Evolutionary conservation across 2,113 vertebrate species (phyloP).

Genomic region (Anarhynchus alexandrinus): DNA sequence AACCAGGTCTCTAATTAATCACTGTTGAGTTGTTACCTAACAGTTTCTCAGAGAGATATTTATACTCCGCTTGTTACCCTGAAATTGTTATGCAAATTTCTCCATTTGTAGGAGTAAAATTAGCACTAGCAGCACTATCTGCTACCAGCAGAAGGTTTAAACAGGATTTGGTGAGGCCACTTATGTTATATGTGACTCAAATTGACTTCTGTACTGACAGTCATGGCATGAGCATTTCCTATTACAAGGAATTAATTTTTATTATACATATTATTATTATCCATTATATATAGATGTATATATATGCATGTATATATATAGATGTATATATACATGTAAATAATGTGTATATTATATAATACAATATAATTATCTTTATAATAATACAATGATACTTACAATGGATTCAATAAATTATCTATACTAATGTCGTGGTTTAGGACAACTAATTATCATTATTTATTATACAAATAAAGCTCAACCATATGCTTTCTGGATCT

Average conservation of each 20-base stretch:
- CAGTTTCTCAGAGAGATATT: not conserved
- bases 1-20: constrained; percentile 22
- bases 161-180: not conserved
- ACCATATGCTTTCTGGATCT: not conserved
- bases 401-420: not conserved
- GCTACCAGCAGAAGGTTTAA: not conserved
- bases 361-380: not conserved
- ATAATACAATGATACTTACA: not conserved
- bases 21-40: not conserved
- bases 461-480: not conserved
- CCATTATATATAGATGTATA: not conserved
- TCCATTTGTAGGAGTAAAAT: not conserved
- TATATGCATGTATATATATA: too few relatives aligned
- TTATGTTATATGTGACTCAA: not conserved
- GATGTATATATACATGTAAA: not conserved
- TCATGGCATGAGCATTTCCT: not conserved
- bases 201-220: not conserved
- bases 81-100: constrained; percentile 6
- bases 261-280: not conserved
- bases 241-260: not conserved
- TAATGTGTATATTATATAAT: not conserved
- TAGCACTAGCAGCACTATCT: not conserved
- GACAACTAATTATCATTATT: not conserved
- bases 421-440: too few relatives aligned
- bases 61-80: not conserved